Conservation (phyloP, 2,797 vertebrate species). For the Sus cebifrons region DNA sequence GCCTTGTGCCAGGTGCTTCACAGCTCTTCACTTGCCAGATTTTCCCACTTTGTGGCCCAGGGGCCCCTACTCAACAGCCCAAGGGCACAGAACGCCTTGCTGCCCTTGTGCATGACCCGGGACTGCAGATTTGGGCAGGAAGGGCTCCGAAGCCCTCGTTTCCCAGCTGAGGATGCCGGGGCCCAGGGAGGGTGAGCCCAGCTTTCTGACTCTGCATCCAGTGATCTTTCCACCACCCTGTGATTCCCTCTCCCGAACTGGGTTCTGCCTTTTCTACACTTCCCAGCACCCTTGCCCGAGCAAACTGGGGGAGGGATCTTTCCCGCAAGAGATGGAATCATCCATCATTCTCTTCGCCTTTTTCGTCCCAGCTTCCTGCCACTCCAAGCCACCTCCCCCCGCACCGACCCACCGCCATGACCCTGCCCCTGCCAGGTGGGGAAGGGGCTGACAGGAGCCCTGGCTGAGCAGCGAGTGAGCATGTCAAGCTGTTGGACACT, state of each 20-base stretch:
- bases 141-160: not conserved
- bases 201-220: not conserved
- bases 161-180: not conserved
- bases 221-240: not conserved
- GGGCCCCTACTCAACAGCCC: not conserved
- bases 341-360: not conserved
- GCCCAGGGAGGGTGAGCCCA: not conserved
- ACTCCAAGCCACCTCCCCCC: not conserved
- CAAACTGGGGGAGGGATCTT: not conserved
- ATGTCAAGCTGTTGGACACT: slow-evolving; percentile 77
- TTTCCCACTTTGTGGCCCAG: not conserved
- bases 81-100: not conserved
- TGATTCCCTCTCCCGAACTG: not conserved
- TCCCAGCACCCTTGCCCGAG: slow-evolving; percentile 24
- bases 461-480: slow-evolving; percentile 63
- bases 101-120: not conserved
- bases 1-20: slow-evolving; percentile 59
- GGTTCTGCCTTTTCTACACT: not conserved
- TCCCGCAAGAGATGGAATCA: not conserved
- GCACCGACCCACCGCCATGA: no score
- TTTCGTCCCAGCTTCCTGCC: slow-evolving; percentile 39
- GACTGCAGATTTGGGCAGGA: not conserved
- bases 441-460: not conserved
- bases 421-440: not conserved
- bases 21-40: slow-evolving; percentile 77